These are phyloP conservation scores for Callosobruchus maculatus DNA, from an alignment of 2,888 invertebrate species.

Conservation along the genomic window DNA sequence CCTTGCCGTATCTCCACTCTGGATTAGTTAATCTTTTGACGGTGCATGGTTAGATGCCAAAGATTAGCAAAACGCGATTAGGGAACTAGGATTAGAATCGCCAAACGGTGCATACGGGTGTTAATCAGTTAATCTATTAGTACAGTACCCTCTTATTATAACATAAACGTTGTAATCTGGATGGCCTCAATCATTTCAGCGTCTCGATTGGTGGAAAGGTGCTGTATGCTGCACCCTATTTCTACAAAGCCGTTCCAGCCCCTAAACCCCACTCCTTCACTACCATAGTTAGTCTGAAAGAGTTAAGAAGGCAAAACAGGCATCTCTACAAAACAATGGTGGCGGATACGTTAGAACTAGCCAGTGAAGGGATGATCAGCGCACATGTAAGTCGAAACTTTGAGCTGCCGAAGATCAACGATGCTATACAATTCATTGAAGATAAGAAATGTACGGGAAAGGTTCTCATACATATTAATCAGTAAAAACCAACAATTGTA, in stretches of 20 bases:
- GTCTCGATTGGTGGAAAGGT: conserved; percentile 54
- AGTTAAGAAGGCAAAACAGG: conserved; percentile 48
- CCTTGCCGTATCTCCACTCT: too few relatives aligned
- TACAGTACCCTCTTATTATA: background rate
- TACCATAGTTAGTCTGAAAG: conserved; percentile 38
- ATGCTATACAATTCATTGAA: conserved; percentile 57
- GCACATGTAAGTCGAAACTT: conserved; percentile 57
- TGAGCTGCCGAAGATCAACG: conserved; percentile 56
- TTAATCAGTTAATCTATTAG: too few relatives aligned
- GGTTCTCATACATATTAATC: conserved; percentile 49
- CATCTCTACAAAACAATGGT: conserved; percentile 53
- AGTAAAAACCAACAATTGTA: background rate
- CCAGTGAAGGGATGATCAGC: conserved; percentile 59
- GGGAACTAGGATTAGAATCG: too few relatives aligned
- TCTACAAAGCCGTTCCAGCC: conserved; percentile 33
- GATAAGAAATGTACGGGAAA: conserved; percentile 61
- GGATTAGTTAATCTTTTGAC: too few relatives aligned
- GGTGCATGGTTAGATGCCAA: too few relatives aligned
- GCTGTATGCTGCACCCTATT: conserved; percentile 36
- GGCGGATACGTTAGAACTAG: conserved; percentile 57
- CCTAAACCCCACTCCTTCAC: conserved; percentile 38
- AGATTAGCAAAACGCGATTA: too few relatives aligned
- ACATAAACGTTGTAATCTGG: background rate
- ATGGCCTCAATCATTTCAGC: conserved; percentile 42
- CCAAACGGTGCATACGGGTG: too few relatives aligned